Conservation (phyloP, 2,113 vertebrate genomes). For the Neodontobutis hainanensis region DNA sequence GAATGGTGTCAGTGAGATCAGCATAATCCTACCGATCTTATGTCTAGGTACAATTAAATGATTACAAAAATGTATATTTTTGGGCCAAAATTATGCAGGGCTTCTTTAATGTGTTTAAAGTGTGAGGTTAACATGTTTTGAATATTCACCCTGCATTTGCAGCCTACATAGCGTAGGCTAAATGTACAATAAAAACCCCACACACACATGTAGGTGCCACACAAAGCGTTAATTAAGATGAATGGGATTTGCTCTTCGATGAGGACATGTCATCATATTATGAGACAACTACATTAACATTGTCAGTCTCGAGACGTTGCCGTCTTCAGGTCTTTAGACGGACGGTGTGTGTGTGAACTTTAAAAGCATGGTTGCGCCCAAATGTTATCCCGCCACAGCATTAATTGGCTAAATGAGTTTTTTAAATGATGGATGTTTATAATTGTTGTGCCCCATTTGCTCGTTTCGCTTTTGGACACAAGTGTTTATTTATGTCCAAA, state of each 20-base stretch:
- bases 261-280: slow-evolving; percentile 41
- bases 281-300: slow-evolving; percentile 47
- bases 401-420: slow-evolving; percentile 72
- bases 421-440: slow-evolving; percentile 71
- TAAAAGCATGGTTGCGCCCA: slow-evolving; percentile 31
- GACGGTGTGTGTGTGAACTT: slow-evolving; percentile 35
- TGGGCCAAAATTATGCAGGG: too few species aligned
- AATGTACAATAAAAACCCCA: background rate
- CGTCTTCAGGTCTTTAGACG: background rate
- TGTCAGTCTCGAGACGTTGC: slow-evolving; percentile 28
- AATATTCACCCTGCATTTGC: slow-evolving; percentile 29
- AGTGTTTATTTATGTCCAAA: slow-evolving; percentile 20
- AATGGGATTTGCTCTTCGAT: slow-evolving; percentile 46
- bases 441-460: slow-evolving; percentile 63
- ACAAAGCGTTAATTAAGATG: slow-evolving; percentile 42
- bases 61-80: too few species aligned
- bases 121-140: background rate
- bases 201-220: slow-evolving; percentile 1
- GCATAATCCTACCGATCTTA: too few species aligned
- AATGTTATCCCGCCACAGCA: slow-evolving; percentile 55
- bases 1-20: too few species aligned
- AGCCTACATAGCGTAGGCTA: background rate
- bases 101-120: too few species aligned
- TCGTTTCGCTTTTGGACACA: slow-evolving; percentile 33
- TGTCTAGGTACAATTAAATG: too few species aligned